Percentiles rank a stretch among this genome's conserved stretches.
Conservation (phyloP, 2,888 invertebrate species). For the Nysson spinosus region DNA sequence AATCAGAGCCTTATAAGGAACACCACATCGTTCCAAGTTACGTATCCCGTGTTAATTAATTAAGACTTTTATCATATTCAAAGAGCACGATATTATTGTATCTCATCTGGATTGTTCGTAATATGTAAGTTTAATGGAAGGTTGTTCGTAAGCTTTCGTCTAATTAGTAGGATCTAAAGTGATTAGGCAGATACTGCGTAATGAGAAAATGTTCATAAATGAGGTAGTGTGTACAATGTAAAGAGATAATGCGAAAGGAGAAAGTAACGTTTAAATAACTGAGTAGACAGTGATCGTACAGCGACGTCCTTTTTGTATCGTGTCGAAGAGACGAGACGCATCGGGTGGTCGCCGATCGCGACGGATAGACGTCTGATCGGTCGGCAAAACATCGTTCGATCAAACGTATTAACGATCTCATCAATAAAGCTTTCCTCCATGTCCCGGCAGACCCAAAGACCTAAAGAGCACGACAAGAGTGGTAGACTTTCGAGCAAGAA, state of each 20-base stretch:
- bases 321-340: constrained; percentile 63
- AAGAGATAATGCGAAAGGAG: constrained; percentile 32
- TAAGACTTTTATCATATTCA: too few relatives aligned
- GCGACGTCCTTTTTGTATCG: constrained; percentile 53
- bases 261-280: constrained; percentile 55
- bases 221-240: too few relatives aligned
- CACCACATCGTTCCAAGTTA: too few relatives aligned
- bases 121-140: too few relatives aligned
- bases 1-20: too few relatives aligned
- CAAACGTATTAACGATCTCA: constrained; percentile 76
- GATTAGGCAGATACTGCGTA: too few relatives aligned
- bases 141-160: too few relatives aligned
- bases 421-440: constrained; percentile 70
- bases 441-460: constrained; percentile 32
- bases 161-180: too few relatives aligned
- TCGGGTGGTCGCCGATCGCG: constrained; percentile 77
- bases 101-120: too few relatives aligned
- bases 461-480: constrained; percentile 18
- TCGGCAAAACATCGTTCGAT: constrained; percentile 64
- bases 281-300: constrained; percentile 40
- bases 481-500: constrained; percentile 60
- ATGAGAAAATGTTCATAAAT: too few relatives aligned
- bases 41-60: too few relatives aligned
- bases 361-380: constrained; percentile 73
- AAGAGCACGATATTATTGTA: too few relatives aligned